Evolutionary conservation across 2,797 vertebrate genomes (phyloP), one percentile per base, ranked within the genome.

Genomic region (Poeciliopsis gracilis): DNA sequence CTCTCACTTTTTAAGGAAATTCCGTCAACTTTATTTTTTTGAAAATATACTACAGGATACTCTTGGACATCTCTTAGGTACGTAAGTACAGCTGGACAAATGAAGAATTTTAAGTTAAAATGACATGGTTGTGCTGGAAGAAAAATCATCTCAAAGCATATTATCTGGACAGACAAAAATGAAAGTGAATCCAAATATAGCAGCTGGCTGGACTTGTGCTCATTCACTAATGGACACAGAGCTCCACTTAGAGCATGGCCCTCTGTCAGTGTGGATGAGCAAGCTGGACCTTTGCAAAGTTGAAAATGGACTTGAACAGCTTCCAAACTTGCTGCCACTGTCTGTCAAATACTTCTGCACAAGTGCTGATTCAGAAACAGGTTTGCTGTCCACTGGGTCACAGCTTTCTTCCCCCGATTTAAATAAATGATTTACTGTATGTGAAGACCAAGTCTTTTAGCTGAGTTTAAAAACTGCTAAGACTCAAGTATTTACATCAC

Each of bases 221-320:
- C 13, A 57, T 49, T 73, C 15, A 46, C 33, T 78, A 66, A 78
- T 66, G 25, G 57, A 66, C 33, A 59, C 41, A 46, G 41, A 57
- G 69, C 51, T 51, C 18, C 33, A 73, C 57, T 59, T 61, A 38
- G 25, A 78, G n/a, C 20, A 16, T 4, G 12, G 20, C 69, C 25
- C 13, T 20, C 23, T n/a, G 61, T 33, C 25, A 33, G 47, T n/a
- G 12, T 67, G 47, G 46, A 73, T n/a, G 25, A 67, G 30, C 33
- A 16, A n/a, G 49, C 25, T 46, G n/a, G 51, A 46, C 18, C 18
- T 57, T 75, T 36, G 18, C 46, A n/a, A 72, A 16, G 67, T 15
- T 77, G 28, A 46, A 33, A 36, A 23, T 49, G 20, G 47, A 57
- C 49, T 46, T 46, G 6, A 72, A 77, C 51, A 15, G 30, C 76